A percentile compares a stretch with the other conserved stretches of the same genome.
These are phyloP conservation scores for Drosophila anomelani DNA, from an alignment of 2,888 invertebrate species.

Conservation along the genomic window DNA sequence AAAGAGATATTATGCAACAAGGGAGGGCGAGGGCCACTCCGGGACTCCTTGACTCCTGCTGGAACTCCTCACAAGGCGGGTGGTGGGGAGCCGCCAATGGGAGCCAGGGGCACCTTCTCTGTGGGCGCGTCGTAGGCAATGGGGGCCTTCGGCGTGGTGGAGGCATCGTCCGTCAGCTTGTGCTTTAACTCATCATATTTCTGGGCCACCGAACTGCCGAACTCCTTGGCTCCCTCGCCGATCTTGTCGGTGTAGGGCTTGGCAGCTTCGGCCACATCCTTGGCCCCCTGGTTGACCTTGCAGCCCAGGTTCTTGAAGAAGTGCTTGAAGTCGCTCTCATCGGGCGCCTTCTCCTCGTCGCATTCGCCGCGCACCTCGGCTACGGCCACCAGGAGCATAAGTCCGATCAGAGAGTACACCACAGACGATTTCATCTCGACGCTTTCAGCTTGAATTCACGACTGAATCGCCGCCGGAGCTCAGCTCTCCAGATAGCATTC, in stretches of 20 bases:
- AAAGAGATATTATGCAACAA: conserved; percentile 10
- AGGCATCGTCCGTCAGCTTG: conserved; percentile 69
- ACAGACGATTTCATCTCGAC: conserved; percentile 67
- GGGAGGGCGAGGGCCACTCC: neutral
- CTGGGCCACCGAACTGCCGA: conserved; percentile 73
- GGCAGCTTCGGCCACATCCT: conserved; percentile 71
- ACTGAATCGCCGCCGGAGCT: conserved; percentile 14
- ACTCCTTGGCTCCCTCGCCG: conserved; percentile 77
- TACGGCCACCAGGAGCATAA: conserved; percentile 51
- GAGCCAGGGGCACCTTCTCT: conserved; percentile 78
- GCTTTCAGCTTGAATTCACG: conserved; percentile 36
- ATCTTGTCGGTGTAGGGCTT: conserved; percentile 81
- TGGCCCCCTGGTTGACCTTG: conserved; percentile 79
- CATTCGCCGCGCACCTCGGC: conserved; percentile 65
- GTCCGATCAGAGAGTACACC: conserved; percentile 55
- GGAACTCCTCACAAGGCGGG: conserved; percentile 16
- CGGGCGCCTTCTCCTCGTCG: conserved; percentile 56
- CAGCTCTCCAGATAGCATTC: neutral
- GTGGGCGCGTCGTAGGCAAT: conserved; percentile 64
- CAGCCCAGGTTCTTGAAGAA: conserved; percentile 81
- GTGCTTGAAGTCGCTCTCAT: conserved; percentile 72
- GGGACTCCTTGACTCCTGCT: neutral
- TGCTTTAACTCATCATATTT: conserved; percentile 82
- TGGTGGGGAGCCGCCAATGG: conserved; percentile 51
- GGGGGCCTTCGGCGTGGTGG: conserved; percentile 30